Base-by-base conservation (phyloP, 2,797 vertebrate genomes). In the Oophaga sylvatica region DNA sequence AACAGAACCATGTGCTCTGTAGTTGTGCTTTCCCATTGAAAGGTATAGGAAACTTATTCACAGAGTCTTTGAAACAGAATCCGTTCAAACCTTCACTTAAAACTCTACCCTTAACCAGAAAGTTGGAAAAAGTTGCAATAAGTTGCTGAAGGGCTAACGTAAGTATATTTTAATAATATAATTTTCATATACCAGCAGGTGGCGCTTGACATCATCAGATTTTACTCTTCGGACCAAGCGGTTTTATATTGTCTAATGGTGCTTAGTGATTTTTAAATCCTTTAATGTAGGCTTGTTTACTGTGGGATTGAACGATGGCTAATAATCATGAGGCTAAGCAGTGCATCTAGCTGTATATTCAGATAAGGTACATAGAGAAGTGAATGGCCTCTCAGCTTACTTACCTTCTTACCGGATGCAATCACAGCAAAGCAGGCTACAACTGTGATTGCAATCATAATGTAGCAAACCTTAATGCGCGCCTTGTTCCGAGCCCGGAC, bases 371-470 rank as follows among this genome's bases (percentile, higher is more conserved):
- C 45, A 31, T 80, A 15, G 22, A 22, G 65, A 65, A 63, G n/a
- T 22, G 20, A 79, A 65, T 71, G 48, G 22, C 56, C 60, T 71
- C 63, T 71, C 20, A 81, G n/a, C 67, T 76, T 71, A 88, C 93
- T 91, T 90, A 94, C 95, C 93, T 91, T 94, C 90, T 96, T 96
- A 83, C 92, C 95, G 10, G 95, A 96, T 13, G 90, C 91, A 83
- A 95, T 95, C 83, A 95, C 94, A 0, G 91, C 93, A 81, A 95
- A 95, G 16, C 94, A 96, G 89, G 94, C 94, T 1, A 95, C 80
- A 0, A 96, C 89, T 0, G 95, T 95, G 60, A 95, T 92, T 31
- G 92, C 93, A 31, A 95, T 95, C 95, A 96, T 95, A 87, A 96
- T 92, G 90, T 95, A 96, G 89, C 95, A 95, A n/a, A 90, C 92